phyloP scores from a whole-genome alignment of 2,113 vertebrate genomes.

The Cranoglanis bouderius region DNA sequence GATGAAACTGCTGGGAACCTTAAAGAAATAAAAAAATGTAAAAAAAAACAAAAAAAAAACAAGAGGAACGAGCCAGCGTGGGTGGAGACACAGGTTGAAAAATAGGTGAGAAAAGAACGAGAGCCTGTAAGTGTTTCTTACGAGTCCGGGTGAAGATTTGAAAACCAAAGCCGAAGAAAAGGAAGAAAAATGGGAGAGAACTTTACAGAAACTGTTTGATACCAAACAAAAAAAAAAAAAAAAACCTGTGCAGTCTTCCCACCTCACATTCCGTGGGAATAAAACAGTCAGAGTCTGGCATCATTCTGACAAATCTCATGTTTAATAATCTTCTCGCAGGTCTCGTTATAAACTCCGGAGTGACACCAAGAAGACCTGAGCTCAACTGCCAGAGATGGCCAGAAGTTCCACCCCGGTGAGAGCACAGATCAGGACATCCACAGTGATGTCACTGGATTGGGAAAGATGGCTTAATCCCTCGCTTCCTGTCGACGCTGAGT shows the following conservation, averaged over 20 bases:
- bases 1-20: constrained; percentile 48
- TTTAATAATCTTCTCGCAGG: not conserved
- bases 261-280: not conserved
- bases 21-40: constrained; percentile 20
- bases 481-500: not conserved
- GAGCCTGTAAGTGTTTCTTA: not conserved
- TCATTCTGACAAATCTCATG: not conserved
- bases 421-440: constrained; percentile 6
- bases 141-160: not conserved
- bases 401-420: constrained; percentile 24
- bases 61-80: constrained; percentile 25
- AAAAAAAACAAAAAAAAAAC: constrained; percentile 16
- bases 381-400: constrained; percentile 12
- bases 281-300: not conserved
- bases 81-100: constrained; percentile 47
- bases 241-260: not conserved
- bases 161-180: not conserved
- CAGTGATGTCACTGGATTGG: not conserved
- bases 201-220: too few relatives aligned
- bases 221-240: not conserved
- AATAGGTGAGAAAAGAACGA: constrained; percentile 43
- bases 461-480: constrained; percentile 17
- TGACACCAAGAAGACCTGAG: constrained; percentile 2
- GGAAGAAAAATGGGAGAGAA: not conserved
- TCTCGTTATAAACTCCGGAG: not conserved